Base-by-base conservation (phyloP, 2,797 vertebrate species). In the Pangasius djambal region DNA sequence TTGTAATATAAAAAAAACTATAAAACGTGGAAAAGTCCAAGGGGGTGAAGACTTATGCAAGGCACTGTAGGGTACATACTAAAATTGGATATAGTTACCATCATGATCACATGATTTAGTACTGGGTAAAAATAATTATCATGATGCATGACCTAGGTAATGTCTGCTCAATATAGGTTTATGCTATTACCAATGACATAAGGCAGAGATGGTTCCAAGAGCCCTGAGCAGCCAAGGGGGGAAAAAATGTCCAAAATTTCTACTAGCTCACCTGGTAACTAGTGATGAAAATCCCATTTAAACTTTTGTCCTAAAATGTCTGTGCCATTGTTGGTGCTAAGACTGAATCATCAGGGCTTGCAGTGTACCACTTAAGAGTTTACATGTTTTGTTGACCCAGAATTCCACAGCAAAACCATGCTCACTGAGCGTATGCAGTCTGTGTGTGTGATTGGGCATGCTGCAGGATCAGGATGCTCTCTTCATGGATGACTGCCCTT, bases 401-500 rank as follows among this genome's bases (percentile, higher is more conserved):
- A 40, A 74, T 52, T 65, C 20, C 85, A 59, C 10, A 12, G 55
- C 67, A 83, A 86, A 86, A 69, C 52, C 34, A 25, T 50, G 0
- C 72, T 82, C 67, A 87, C 86, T 69, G 31, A 28, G 74, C 48
- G 67, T 83, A 86, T 0, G 12, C 37, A 18, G 74, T 61, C 57
- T 69, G 81, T 85, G 70, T 83, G 65, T 55, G 83, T 77, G 74
- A 72, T 65, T 74, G 52, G 72, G 22, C 83, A 63, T 25, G 48
- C 93, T 90, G 87, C 88, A 89, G 91, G 92, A 90, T 81, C 78
- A 89, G 90, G 93, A 94, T 93, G 94, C 94, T 94, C 92, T 92
- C 90, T 93, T 95, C 94, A 95, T 91, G 95, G 94, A 92, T 85
- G 92, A 87, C 83, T 95, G 95, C 93, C 70, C 92, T 93, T 93